These are phyloP conservation scores for Tenrec ecaudatus DNA, from an alignment of 2,113 vertebrate species.

Conservation along the genomic window DNA sequence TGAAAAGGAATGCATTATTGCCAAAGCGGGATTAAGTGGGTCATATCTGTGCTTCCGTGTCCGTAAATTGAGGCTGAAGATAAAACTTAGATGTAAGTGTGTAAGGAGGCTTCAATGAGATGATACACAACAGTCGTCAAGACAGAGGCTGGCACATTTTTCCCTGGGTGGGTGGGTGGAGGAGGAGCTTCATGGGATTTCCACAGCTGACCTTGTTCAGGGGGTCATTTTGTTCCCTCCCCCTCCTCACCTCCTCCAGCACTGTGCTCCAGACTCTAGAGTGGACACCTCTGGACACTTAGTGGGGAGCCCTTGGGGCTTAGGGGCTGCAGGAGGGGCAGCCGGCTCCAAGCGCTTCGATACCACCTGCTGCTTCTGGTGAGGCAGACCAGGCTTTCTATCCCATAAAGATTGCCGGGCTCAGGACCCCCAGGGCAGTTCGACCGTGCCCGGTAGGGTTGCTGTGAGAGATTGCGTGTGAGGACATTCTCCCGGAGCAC, in stretches of 20 bases:
- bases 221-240: not conserved
- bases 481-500: not conserved
- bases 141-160: not conserved
- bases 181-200: not conserved
- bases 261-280: not conserved
- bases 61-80: not conserved
- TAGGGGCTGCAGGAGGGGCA: too few relatives aligned
- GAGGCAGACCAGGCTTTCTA: too few relatives aligned
- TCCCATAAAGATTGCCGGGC: too few relatives aligned
- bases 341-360: too few relatives aligned
- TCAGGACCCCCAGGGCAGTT: too few relatives aligned
- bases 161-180: too few relatives aligned
- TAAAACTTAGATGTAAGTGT: not conserved
- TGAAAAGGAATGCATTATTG: not conserved
- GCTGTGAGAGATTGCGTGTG: too few relatives aligned
- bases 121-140: not conserved
- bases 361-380: too few relatives aligned
- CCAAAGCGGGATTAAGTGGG: not conserved
- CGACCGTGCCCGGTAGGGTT: too few relatives aligned
- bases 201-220: not conserved
- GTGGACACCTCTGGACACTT: not conserved
- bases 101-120: not conserved
- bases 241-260: not conserved
- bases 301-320: not conserved
- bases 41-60: not conserved